Evolutionary conservation across 2,113 vertebrate genomes (phyloP).

Genomic region (Nibea albiflora): DNA sequence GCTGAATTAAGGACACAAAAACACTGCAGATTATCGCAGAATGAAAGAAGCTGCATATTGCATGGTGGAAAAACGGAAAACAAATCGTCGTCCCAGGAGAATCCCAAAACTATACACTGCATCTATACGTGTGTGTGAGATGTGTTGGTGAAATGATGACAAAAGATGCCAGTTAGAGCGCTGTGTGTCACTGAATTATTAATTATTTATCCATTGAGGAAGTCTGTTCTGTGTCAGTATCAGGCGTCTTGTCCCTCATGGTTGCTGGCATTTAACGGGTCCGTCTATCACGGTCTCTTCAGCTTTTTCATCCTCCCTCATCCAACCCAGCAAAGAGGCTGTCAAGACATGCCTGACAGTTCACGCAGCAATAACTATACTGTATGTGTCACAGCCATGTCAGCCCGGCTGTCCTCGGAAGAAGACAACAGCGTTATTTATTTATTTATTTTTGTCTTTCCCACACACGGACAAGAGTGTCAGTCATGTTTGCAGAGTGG

Average conservation of each 20-base stretch:
- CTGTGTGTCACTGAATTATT: conserved; percentile 34
- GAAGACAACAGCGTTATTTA: conserved; percentile 41
- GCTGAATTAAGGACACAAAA: conserved; percentile 57
- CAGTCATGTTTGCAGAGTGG: conserved; percentile 61
- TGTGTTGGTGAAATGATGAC: conserved; percentile 17
- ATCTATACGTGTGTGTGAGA: neutral
- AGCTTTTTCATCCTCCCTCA: conserved; percentile 55
- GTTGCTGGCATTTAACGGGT: conserved; percentile 51
- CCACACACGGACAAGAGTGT: conserved; percentile 40
- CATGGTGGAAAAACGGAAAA: conserved; percentile 25
- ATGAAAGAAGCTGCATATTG: conserved; percentile 18
- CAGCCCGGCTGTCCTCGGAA: conserved; percentile 42
- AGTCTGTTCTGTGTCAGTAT: conserved; percentile 43
- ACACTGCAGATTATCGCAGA: conserved; percentile 49
- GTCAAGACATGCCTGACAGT: conserved; percentile 46
- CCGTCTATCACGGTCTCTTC: conserved; percentile 44
- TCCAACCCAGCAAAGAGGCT: conserved; percentile 40
- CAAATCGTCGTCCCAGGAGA: neutral
- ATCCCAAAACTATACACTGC: neutral
- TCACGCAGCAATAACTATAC: conserved; percentile 42
- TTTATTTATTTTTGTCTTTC: neutral
- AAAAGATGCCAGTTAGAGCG: conserved; percentile 7
- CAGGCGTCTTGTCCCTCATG: conserved; percentile 32
- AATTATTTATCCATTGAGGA: conserved; percentile 49
- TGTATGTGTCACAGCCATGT: conserved; percentile 60